A percentile compares a stretch with the other conserved stretches of the same genome.
These are phyloP conservation scores for Melitaea athalia DNA, from an alignment of 2,888 invertebrate genomes.

Conservation along the genomic window DNA sequence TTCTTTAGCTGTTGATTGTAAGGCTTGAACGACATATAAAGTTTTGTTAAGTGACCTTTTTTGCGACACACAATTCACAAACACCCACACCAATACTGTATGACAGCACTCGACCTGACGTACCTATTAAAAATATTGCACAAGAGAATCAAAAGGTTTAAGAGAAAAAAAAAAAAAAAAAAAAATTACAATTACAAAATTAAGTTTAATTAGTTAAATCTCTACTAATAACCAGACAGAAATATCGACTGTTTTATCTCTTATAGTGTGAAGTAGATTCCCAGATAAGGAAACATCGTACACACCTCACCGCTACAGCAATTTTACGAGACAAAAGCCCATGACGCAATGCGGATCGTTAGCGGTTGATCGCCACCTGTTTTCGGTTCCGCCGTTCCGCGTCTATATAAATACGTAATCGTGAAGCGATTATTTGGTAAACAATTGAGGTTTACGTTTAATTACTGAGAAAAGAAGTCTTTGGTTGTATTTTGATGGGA, in stretches of 20 bases:
- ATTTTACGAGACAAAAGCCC: slow-evolving; percentile 47
- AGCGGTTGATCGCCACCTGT: slow-evolving; percentile 44
- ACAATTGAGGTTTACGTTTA: not conserved
- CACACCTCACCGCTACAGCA: slow-evolving; percentile 34
- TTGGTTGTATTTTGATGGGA: not conserved
- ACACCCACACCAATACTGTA: no score
- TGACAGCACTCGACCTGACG: no score
- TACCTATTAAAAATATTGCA: no score
- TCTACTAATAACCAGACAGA: no score
- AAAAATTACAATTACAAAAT: no score
- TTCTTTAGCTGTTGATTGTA: no score
- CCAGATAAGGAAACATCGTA: not conserved
- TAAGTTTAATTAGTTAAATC: no score
- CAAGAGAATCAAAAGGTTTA: no score
- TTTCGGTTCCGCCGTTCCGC: slow-evolving; percentile 42
- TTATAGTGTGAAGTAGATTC: not conserved
- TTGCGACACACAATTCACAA: no score
- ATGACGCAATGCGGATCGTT: slow-evolving; percentile 49
- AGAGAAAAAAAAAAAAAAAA: no score
- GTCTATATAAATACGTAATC: slow-evolving; percentile 35
- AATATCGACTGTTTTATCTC: not conserved
- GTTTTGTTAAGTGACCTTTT: no score
- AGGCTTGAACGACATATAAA: no score
- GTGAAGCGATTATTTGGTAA: slow-evolving; percentile 20
- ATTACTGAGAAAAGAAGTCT: not conserved